These are phyloP conservation scores for Sycophila texana DNA, from an alignment of 2,888 invertebrate species.

Conservation along the genomic window DNA sequence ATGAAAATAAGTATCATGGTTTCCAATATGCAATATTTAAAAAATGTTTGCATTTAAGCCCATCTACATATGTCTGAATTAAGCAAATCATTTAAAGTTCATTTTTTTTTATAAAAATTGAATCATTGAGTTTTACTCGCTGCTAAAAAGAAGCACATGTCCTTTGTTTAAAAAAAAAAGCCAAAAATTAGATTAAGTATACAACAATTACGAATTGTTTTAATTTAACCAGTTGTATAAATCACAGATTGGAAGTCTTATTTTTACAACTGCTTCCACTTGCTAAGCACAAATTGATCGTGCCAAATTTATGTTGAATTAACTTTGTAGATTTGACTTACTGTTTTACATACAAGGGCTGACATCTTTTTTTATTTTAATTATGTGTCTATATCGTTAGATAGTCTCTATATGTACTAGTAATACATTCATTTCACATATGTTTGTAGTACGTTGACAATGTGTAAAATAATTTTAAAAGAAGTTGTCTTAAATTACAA, in stretches of 20 bases:
- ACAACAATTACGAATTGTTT: slow-evolving; percentile 5
- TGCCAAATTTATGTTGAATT: slow-evolving; percentile 42
- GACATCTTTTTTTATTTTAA: slow-evolving; percentile 6
- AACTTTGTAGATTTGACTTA: slow-evolving; percentile 9
- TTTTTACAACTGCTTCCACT: slow-evolving; percentile 10
- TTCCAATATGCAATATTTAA: slow-evolving; percentile 12
- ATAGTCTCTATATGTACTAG: slow-evolving; percentile 7
- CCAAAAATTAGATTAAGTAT: slow-evolving; percentile 51
- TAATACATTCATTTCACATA: slow-evolving; percentile 35
- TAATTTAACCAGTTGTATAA: slow-evolving; percentile 9
- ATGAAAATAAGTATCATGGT: slow-evolving; percentile 16
- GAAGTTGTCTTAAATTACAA: slow-evolving; percentile 27
- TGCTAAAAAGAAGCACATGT: slow-evolving; percentile 17
- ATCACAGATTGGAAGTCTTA: background rate
- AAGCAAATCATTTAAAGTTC: slow-evolving; percentile 26
- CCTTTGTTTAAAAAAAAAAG: slow-evolving; percentile 21
- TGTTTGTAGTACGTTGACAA: slow-evolving; percentile 35
- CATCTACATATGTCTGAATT: slow-evolving; percentile 23
- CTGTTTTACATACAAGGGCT: slow-evolving; percentile 5
- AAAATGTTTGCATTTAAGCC: slow-evolving; percentile 32
- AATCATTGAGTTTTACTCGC: too few species aligned
- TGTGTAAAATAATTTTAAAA: slow-evolving; percentile 36
- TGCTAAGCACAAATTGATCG: slow-evolving; percentile 31
- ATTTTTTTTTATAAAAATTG: background rate
- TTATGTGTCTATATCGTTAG: slow-evolving; percentile 30